phyloP scores from a whole-genome alignment of 2,113 vertebrate species.

The Halichoeres trimaculatus region DNA sequence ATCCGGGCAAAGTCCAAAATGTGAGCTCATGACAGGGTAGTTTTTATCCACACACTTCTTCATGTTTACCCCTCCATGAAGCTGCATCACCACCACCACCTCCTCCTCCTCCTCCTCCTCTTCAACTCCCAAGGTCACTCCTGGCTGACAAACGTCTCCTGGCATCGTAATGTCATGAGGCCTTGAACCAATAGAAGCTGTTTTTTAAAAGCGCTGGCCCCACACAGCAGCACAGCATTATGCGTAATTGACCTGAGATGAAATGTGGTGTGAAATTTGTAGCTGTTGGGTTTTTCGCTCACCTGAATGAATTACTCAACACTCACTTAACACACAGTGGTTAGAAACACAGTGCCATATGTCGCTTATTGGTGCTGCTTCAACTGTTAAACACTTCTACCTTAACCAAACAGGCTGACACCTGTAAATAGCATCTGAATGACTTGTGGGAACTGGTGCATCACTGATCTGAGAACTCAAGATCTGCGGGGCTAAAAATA shows the following conservation, averaged over 20 bases:
- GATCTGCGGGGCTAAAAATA: not conserved
- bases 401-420: not conserved
- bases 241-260: slow-evolving; percentile 81
- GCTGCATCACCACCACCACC: slow-evolving; percentile 50
- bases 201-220: slow-evolving; percentile 69
- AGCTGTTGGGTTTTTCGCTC: slow-evolving; percentile 66
- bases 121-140: slow-evolving; percentile 81
- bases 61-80: slow-evolving; percentile 58
- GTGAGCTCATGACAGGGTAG: slow-evolving; percentile 59
- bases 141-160: slow-evolving; percentile 73
- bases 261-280: slow-evolving; percentile 85
- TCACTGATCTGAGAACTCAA: not conserved
- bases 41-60: slow-evolving; percentile 69
- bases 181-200: slow-evolving; percentile 74
- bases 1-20: slow-evolving; percentile 68
- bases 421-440: not conserved
- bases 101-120: slow-evolving; percentile 37
- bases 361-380: slow-evolving; percentile 50
- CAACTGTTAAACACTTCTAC: not conserved
- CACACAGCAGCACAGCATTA: slow-evolving; percentile 74
- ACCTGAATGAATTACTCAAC: slow-evolving; percentile 79
- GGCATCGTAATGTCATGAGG: slow-evolving; percentile 70
- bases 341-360: slow-evolving; percentile 66
- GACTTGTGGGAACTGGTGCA: not conserved
- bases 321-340: slow-evolving; percentile 64